A percentile compares a stretch with the other conserved stretches of the same genome.
Evolutionary conservation across 92 coral and sea anemone species (phyloP).

Genomic region (Hydrozoanthus gracilis): DNA sequence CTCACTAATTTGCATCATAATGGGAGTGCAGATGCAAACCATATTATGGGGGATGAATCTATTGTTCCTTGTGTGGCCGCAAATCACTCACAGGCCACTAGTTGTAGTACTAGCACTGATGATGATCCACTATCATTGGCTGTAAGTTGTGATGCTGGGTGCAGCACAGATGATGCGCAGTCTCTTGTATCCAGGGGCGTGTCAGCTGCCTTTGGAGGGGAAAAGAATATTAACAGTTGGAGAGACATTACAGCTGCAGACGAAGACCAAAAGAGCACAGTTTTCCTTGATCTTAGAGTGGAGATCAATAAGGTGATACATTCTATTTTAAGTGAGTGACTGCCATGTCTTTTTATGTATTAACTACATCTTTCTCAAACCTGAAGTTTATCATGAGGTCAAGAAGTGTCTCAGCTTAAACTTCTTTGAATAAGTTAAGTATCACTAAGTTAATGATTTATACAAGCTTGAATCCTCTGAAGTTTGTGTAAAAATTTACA

Average conservation of each 20-base stretch:
- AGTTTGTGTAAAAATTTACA: background rate
- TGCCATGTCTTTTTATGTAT: no score
- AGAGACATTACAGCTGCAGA: slow-evolving; percentile 16
- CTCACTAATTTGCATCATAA: background rate
- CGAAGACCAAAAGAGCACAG: slow-evolving; percentile 38
- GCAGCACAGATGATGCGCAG: slow-evolving; percentile 13
- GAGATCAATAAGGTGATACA: slow-evolving; percentile 6
- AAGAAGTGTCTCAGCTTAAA: no score
- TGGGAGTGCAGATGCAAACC: background rate
- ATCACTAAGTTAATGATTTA: no score
- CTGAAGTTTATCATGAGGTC: no score
- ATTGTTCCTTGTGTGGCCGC: background rate
- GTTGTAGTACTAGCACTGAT: slow-evolving; percentile 6
- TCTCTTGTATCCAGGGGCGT: slow-evolving; percentile 32
- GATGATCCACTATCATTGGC: background rate
- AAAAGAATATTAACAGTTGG: slow-evolving; percentile 17
- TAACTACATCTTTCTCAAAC: no score
- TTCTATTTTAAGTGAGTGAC: background rate
- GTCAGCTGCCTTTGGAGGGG: slow-evolving; percentile 23
- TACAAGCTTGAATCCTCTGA: background rate
- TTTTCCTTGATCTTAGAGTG: slow-evolving; percentile 60
- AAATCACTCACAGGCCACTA: background rate
- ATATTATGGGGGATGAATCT: background rate
- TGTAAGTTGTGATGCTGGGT: background rate
- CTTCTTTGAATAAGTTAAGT: no score